Conservation (phyloP, 2,797 vertebrate genomes). For the Meriones psammophilus region DNA sequence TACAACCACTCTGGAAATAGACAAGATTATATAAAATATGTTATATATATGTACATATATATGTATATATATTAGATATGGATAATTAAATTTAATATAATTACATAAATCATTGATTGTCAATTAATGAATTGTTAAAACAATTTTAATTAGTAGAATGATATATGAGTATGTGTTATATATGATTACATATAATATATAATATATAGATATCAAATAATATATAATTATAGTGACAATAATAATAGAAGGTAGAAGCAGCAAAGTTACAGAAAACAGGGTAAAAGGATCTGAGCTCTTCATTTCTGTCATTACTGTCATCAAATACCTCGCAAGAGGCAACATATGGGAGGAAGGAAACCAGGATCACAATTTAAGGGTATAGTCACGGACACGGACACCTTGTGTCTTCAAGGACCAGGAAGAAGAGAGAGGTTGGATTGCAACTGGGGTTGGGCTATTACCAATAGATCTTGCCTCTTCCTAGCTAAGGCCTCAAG, state of each 20-base stretch:
- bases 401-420: background rate
- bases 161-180: background rate
- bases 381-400: background rate
- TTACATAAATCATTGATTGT: background rate
- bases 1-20: no score
- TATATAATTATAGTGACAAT: background rate
- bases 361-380: background rate
- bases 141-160: background rate
- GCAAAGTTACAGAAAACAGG: fast-evolving
- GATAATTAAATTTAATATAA: background rate
- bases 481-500: background rate
- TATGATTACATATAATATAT: background rate
- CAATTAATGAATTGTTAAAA: background rate
- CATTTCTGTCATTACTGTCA: background rate
- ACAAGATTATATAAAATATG: background rate
- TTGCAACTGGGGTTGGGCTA: background rate
- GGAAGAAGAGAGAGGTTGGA: background rate
- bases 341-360: background rate
- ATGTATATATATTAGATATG: background rate
- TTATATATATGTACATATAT: background rate
- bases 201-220: no score
- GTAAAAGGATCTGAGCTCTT: no score
- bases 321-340: background rate
- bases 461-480: background rate
- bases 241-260: background rate